Conservation (phyloP, 2,888 invertebrate species). For the Dryobotodes eremita region DNA sequence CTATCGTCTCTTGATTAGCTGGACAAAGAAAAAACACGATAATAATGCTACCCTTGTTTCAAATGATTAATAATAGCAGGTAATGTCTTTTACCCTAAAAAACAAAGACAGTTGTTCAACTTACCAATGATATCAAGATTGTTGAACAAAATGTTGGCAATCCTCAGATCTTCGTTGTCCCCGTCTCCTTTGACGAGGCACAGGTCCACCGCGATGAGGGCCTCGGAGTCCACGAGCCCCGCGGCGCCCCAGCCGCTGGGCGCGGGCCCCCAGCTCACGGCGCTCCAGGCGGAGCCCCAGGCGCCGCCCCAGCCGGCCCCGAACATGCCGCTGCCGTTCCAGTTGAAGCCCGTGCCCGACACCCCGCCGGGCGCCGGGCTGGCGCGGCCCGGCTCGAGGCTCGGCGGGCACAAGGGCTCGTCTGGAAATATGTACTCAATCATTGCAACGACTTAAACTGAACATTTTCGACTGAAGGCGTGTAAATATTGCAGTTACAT, state of each 20-base stretch:
- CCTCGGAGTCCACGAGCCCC: constrained; percentile 95
- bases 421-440: constrained; percentile 22
- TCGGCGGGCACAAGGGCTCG: constrained; percentile 50
- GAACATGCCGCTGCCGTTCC: constrained; percentile 64
- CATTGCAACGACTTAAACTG: neutral
- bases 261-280: constrained; percentile 92
- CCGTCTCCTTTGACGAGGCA: constrained; percentile 86
- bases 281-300: constrained; percentile 91
- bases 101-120: constrained; percentile 54
- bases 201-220: constrained; percentile 93
- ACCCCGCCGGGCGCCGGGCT: constrained; percentile 78
- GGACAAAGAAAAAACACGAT: constrained; percentile 47
- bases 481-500: neutral
- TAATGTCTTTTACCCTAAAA: neutral
- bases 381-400: constrained; percentile 70
- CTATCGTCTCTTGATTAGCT: constrained; percentile 99
- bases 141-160: constrained; percentile 97
- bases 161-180: constrained; percentile 91
- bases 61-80: neutral
- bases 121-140: constrained; percentile 98
- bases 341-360: constrained; percentile 68
- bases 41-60: neutral
- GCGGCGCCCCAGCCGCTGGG: constrained; percentile 92
- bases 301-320: constrained; percentile 67
- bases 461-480: neutral